phyloP scores from a whole-genome alignment of 2,797 vertebrate species.

The Rachycentron canadum region DNA sequence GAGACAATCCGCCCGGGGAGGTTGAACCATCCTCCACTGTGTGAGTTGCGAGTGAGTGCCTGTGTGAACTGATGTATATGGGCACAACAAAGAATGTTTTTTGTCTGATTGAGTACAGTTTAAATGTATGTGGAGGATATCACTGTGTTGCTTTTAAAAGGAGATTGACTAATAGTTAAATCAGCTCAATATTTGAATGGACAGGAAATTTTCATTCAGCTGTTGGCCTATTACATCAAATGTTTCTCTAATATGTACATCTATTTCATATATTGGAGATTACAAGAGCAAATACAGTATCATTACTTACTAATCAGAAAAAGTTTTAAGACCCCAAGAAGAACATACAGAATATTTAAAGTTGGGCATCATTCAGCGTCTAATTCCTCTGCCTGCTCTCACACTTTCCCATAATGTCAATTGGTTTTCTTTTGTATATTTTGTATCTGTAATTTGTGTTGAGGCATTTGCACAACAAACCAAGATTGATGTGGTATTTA shows the following conservation, averaged over 20 bases:
- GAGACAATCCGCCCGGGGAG: slow-evolving; percentile 72
- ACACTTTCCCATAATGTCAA: neutral
- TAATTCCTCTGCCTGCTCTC: neutral
- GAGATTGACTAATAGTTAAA: neutral
- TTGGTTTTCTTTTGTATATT: neutral
- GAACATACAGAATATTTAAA: neutral
- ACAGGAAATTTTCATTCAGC: neutral
- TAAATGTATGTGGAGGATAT: slow-evolving; percentile 26
- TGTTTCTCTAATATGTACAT: too few relatives aligned
- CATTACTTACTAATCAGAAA: neutral
- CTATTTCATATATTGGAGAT: too few relatives aligned
- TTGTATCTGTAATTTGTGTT: neutral
- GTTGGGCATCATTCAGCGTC: neutral
- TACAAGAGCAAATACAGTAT: neutral
- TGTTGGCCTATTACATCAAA: too few relatives aligned
- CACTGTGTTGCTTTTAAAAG: slow-evolving; percentile 1
- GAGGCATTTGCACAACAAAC: slow-evolving; percentile 29
- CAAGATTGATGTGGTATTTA: slow-evolving; percentile 16
- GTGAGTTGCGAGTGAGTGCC: slow-evolving; percentile 2
- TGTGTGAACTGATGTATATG: slow-evolving; percentile 38
- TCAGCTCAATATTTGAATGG: neutral
- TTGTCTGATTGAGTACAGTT: slow-evolving; percentile 49
- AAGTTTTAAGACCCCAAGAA: neutral
- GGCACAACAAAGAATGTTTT: slow-evolving; percentile 39
- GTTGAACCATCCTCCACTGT: slow-evolving; percentile 60